phyloP scores from a whole-genome alignment of 30 jellyfish, hydroid and myxozoan species.

The Sanderia malayensis region DNA sequence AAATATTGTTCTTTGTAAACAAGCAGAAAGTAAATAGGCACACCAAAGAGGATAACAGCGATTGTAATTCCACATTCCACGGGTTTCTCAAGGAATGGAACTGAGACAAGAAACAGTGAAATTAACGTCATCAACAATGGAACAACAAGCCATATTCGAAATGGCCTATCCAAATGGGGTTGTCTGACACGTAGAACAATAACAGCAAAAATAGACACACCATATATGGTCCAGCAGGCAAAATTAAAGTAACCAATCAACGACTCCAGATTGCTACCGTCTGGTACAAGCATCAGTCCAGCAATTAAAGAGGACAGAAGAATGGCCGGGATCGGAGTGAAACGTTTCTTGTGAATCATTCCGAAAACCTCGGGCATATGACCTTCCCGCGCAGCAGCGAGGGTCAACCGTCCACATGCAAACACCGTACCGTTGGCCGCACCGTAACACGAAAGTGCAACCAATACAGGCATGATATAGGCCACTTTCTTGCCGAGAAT shows the following conservation, averaged over 20 bases:
- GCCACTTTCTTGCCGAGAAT: constrained; percentile 45
- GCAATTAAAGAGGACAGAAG: constrained; percentile 41
- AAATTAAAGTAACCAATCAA: constrained; percentile 56
- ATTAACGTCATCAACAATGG: constrained; percentile 62
- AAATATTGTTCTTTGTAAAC: not conserved
- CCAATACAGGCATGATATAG: constrained; percentile 61
- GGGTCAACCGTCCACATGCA: constrained; percentile 62
- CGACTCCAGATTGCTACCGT: constrained; percentile 49
- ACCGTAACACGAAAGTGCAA: constrained; percentile 70
- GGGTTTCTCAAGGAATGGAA: constrained; percentile 63
- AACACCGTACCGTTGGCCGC: constrained; percentile 67
- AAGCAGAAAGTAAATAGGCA: constrained; percentile 59
- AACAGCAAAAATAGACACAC: constrained; percentile 58
- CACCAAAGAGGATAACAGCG: constrained; percentile 37
- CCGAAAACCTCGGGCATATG: constrained; percentile 66
- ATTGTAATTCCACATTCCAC: constrained; percentile 27
- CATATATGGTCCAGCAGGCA: constrained; percentile 61
- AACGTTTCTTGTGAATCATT: constrained; percentile 55
- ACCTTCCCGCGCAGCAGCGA: constrained; percentile 83
- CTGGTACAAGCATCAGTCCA: constrained; percentile 54
- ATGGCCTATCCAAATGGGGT: constrained; percentile 71
- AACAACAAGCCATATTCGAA: constrained; percentile 48
- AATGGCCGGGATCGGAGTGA: constrained; percentile 71
- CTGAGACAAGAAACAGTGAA: constrained; percentile 43
- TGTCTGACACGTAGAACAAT: constrained; percentile 48